phyloP scores from a whole-genome alignment of 2,113 vertebrate species.

The Mus musculus region GRCm39 chr4:21813501-21814000 shows the following conservation, averaged over 20 bases:
- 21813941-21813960: neutral
- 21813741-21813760: neutral
- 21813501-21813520: neutral
- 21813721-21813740: neutral
- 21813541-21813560: neutral
- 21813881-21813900: neutral
- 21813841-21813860: neutral
- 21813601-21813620: too few species aligned
- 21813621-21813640: neutral
- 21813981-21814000: constrained; percentile 1
- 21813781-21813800: neutral
- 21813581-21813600: neutral
- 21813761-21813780: neutral
- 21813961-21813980: constrained; percentile 35
- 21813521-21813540: neutral
- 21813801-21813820: neutral
- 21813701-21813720: neutral
- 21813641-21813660: neutral
- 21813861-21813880: constrained; percentile 18
- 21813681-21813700: neutral
- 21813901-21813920: neutral
- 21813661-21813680: neutral
- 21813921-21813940: constrained; percentile 9
- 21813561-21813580: neutral
- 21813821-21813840: neutral